A percentile compares a stretch with the other conserved stretches of the same genome.
These are phyloP conservation scores for Tamias sibiricus DNA, from an alignment of 2,113 vertebrate genomes.

Conservation along the genomic window DNA sequence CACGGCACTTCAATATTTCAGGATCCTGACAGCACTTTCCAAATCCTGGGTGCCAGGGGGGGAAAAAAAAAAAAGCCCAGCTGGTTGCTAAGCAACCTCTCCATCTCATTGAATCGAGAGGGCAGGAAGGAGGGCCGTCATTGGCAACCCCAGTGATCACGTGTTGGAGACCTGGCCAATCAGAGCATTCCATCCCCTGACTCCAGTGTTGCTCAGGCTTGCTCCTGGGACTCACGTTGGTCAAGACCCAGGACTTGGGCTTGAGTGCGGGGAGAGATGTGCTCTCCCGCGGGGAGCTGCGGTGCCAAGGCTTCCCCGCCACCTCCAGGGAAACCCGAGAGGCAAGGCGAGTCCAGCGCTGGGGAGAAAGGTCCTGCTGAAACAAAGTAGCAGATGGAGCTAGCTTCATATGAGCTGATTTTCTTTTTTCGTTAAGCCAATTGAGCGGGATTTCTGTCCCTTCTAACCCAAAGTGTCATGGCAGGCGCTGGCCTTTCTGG, in stretches of 20 bases:
- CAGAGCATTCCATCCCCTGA: neutral
- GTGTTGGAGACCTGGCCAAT: neutral
- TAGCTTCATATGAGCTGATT: neutral
- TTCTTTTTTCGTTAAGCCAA: neutral
- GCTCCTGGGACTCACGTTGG: too few relatives aligned
- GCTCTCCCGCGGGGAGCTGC: neutral
- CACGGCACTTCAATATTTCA: neutral
- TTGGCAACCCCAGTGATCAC: neutral
- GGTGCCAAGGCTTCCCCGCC: neutral
- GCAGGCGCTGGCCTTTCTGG: neutral
- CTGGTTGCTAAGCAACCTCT: conserved; percentile 48
- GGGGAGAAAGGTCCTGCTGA: neutral
- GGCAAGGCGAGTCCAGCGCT: neutral
- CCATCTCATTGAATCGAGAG: neutral
- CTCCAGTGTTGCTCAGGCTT: neutral
- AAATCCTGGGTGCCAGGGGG: too few relatives aligned
- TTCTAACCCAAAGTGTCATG: neutral
- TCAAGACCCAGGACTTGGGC: neutral
- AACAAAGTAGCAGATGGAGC: neutral
- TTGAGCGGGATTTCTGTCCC: neutral
- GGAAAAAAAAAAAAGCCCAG: neutral
- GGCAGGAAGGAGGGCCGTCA: neutral
- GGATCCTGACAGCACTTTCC: neutral
- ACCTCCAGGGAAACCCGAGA: neutral
- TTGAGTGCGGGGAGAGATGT: too few relatives aligned